Base-by-base conservation (phyloP, 2,888 invertebrate species). In the Drosophila maculinotata region DNA sequence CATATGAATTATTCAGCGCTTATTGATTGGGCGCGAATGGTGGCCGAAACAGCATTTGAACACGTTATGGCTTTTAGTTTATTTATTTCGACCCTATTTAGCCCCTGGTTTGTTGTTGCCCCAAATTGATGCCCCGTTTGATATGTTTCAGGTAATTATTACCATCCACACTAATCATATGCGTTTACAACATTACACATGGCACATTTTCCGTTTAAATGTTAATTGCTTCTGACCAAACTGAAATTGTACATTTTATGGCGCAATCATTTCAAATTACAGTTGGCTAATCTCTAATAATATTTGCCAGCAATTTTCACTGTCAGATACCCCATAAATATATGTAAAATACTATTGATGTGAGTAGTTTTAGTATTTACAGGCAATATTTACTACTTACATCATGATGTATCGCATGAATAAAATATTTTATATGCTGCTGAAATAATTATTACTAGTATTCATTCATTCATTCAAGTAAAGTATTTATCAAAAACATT, bases 1-100 rank as follows among this genome's bases (percentile, higher is more conserved):
- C 54, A 39, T 56, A 69, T 69, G 44, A 69, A 70, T 75, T 48
- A 56, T 69, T 44, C 51, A 69, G 15, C 41, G 47, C 47, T 54
- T 69, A 75, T 69, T 69, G 69, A 75, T 69, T 69, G 44, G n/a
- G 12, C 23, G 26, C 20, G 26, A 45, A 20, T 41, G 59, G 54
- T 47, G 70, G 47, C 41, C 23, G 4, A 54, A 64, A 49, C 28
- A 28, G 7, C 52, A 44, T 35, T 68, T 39, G 25, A 35, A 26
- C 41, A 39, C 41, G 45, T 72, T 72, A 47, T 66, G 39, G 33
- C 33, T 38, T 38, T 57, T 26, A 63, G 59, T 38, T 38, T 63
- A 63, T 45, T 47, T 47, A 63, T 62, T 45, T 62, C 44, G 31
- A 20, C 20, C 20, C 20, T 7, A 9, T 17, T 38, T 17, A 10